Evolutionary conservation across 2,113 vertebrate genomes (phyloP).

Genomic region (Leptosomus discolor): DNA sequence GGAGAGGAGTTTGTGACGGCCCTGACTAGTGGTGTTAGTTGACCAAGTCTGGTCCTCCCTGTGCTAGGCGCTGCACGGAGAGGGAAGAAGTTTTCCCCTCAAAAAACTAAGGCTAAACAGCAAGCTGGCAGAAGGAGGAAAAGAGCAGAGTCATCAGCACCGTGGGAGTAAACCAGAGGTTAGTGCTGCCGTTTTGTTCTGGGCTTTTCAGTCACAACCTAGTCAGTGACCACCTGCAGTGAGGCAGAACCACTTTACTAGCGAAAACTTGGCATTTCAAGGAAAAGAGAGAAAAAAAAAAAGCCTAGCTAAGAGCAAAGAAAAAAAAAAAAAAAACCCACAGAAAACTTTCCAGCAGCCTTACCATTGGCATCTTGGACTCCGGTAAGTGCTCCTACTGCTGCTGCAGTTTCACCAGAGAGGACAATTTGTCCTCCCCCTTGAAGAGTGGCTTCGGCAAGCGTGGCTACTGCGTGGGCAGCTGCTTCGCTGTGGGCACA

Average conservation of each 20-base stretch:
- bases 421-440: constrained; percentile 97
- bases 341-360: neutral
- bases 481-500: constrained; percentile 87
- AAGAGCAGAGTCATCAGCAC: neutral
- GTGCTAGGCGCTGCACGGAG: neutral
- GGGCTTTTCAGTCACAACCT: neutral
- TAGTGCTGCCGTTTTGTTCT: too few species aligned
- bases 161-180: accelerated
- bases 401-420: constrained; percentile 95
- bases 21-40: neutral
- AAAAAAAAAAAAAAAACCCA: neutral
- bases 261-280: accelerated
- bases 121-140: neutral
- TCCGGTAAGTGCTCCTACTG: constrained; percentile 93
- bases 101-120: neutral
- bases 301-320: neutral
- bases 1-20: neutral
- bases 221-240: accelerated
- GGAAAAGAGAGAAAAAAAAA: neutral
- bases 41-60: neutral
- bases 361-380: constrained; percentile 91
- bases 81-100: neutral
- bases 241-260: neutral
- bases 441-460: constrained; percentile 96
- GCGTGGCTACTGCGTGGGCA: constrained; percentile 93